Percentiles rank a stretch among this genome's conserved stretches.
These are phyloP conservation scores for Tenebrio molitor DNA, from an alignment of 1,140 invertebrate species.

Conservation along the genomic window DNA sequence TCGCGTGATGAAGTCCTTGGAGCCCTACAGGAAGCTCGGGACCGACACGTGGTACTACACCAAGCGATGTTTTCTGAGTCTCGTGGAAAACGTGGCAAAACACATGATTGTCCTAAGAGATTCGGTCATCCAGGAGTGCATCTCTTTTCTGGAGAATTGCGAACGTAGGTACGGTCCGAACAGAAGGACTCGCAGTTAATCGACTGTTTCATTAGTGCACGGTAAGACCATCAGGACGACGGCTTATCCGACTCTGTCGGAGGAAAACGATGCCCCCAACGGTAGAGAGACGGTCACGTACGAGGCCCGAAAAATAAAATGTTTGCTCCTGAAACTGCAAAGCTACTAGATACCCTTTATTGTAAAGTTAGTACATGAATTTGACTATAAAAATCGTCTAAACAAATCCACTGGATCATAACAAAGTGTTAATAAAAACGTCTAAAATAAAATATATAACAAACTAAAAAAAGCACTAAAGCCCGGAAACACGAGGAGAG, in stretches of 20 bases:
- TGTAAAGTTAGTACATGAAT: not conserved
- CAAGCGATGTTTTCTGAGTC: conserved; percentile 93
- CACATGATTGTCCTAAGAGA: conserved; percentile 93
- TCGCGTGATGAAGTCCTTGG: conserved; percentile 96
- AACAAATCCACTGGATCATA: conserved; percentile 10
- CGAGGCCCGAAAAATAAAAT: conserved; percentile 89
- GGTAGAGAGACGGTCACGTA: conserved; percentile 95
- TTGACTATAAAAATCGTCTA: conserved; percentile 6
- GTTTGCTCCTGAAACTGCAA: conserved; percentile 82
- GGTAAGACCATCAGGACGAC: conserved; percentile 88
- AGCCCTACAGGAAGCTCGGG: conserved; percentile 96
- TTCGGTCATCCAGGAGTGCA: conserved; percentile 89
- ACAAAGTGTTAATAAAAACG: conserved; percentile 33
- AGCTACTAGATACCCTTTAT: conserved; percentile 62
- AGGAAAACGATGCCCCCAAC: conserved; percentile 76
- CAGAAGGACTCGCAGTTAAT: no score
- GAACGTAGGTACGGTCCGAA: no score
- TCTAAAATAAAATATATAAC: conserved; percentile 32
- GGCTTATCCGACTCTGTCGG: conserved; percentile 85
- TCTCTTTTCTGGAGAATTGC: conserved; percentile 94
- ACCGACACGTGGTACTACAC: conserved; percentile 98
- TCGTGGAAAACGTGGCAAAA: conserved; percentile 93
- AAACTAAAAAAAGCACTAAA: conserved; percentile 30
- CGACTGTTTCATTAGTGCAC: conserved; percentile 74
- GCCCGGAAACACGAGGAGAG: conserved; percentile 9